These are phyloP conservation scores for Carapus acus DNA, from an alignment of 2,797 vertebrate genomes.

Conservation along the genomic window DNA sequence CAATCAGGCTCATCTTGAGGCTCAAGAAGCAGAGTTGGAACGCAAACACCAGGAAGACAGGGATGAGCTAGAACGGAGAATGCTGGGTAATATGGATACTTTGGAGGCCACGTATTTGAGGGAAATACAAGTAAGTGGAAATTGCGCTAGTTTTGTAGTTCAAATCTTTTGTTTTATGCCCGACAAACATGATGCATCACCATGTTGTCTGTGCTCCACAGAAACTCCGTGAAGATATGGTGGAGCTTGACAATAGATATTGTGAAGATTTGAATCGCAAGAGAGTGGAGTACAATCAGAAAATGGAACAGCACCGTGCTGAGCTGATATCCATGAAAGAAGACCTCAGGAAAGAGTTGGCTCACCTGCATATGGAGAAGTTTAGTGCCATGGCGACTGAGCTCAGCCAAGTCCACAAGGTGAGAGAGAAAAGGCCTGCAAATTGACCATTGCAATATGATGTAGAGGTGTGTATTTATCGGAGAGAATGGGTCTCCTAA, in stretches of 20 bases:
- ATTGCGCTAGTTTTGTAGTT: too few relatives aligned
- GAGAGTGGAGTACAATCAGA: constrained; percentile 45
- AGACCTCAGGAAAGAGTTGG: constrained; percentile 67
- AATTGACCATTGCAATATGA: too few relatives aligned
- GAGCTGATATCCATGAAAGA: constrained; percentile 70
- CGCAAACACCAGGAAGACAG: constrained; percentile 72
- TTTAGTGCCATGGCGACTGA: constrained; percentile 73
- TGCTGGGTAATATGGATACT: constrained; percentile 82
- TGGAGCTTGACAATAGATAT: constrained; percentile 51
- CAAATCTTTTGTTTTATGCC: too few relatives aligned
- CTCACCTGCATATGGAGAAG: constrained; percentile 72
- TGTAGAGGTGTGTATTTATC: too few relatives aligned
- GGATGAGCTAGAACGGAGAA: constrained; percentile 76
- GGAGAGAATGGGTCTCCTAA: too few relatives aligned
- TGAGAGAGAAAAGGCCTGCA: constrained; percentile 33
- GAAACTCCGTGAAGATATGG: constrained; percentile 74
- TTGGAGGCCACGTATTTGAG: constrained; percentile 80
- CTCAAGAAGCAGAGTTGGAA: constrained; percentile 67
- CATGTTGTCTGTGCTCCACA: constrained; percentile 22
- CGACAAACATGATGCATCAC: too few relatives aligned
- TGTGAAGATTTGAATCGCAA: constrained; percentile 53
- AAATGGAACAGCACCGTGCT: constrained; percentile 57
- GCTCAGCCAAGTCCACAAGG: constrained; percentile 76
- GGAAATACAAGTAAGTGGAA: constrained; percentile 78
- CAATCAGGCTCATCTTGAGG: constrained; percentile 64